Percentiles rank a stretch among this genome's conserved stretches.
Evolutionary conservation across 2,797 vertebrate genomes (phyloP).

Genomic region (Phoebastria nigripes): DNA sequence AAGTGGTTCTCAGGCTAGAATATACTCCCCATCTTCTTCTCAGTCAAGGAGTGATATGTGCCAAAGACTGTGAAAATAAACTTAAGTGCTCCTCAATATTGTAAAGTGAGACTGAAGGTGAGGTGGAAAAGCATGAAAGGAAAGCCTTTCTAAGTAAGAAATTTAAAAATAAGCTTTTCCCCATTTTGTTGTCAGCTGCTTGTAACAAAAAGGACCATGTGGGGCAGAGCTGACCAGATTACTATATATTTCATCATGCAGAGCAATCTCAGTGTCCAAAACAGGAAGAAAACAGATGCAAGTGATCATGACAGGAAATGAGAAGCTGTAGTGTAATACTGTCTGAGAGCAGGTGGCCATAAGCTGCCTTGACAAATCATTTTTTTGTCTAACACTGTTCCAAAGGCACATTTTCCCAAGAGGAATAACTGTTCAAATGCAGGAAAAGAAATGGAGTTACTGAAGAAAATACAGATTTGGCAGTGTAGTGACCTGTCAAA

Average conservation of each 20-base stretch:
- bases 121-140: not conserved
- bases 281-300: slow-evolving; percentile 18
- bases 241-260: not conserved
- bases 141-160: not conserved
- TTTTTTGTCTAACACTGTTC: not conserved
- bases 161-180: not conserved
- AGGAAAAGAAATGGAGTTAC: not conserved
- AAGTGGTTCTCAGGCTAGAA: not conserved
- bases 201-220: not conserved
- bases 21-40: not conserved
- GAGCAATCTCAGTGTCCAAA: not conserved
- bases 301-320: slow-evolving; percentile 31
- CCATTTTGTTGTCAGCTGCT: not conserved
- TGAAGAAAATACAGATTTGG: not conserved
- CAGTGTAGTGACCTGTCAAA: not conserved
- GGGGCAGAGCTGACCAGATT: not conserved
- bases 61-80: not conserved
- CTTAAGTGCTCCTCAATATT: not conserved
- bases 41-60: not conserved
- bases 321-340: not conserved
- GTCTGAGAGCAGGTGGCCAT: slow-evolving; percentile 12
- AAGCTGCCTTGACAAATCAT: not conserved
- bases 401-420: not conserved
- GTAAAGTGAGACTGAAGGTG: not conserved
- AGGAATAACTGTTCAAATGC: not conserved